These are phyloP conservation scores for Watersipora subatra DNA, from an alignment of 1,140 invertebrate species.

Conservation along the genomic window DNA sequence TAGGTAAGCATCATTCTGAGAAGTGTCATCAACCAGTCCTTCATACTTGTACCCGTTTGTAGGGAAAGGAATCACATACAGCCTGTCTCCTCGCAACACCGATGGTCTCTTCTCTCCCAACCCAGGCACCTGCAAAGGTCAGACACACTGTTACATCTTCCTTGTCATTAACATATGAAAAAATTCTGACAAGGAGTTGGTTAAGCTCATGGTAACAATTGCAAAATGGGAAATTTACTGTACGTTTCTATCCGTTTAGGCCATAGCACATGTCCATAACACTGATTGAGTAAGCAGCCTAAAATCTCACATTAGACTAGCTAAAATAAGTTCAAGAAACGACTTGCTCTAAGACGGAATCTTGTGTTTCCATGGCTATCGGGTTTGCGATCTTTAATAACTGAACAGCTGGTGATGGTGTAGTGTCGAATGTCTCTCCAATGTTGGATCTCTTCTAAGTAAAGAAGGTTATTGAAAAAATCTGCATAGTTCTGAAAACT, in stretches of 20 bases:
- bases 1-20: background rate
- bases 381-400: background rate
- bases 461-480: background rate
- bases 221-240: no score
- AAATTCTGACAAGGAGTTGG: no score
- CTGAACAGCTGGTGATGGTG: background rate
- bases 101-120: slow-evolving; percentile 66
- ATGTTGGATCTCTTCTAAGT: background rate
- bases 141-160: no score
- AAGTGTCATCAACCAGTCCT: background rate
- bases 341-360: background rate
- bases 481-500: background rate
- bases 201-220: no score
- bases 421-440: background rate
- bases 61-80: slow-evolving; percentile 22
- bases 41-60: background rate
- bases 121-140: slow-evolving; percentile 53
- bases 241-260: no score
- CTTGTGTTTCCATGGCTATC: background rate
- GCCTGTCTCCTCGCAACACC: slow-evolving; percentile 58
- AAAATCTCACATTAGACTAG: no score
- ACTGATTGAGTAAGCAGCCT: no score
- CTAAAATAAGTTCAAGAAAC: no score
- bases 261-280: no score
- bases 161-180: no score